Evolutionary conservation across 92 coral and sea anemone species (phyloP).

Genomic region (Epizoanthus scotinus): DNA sequence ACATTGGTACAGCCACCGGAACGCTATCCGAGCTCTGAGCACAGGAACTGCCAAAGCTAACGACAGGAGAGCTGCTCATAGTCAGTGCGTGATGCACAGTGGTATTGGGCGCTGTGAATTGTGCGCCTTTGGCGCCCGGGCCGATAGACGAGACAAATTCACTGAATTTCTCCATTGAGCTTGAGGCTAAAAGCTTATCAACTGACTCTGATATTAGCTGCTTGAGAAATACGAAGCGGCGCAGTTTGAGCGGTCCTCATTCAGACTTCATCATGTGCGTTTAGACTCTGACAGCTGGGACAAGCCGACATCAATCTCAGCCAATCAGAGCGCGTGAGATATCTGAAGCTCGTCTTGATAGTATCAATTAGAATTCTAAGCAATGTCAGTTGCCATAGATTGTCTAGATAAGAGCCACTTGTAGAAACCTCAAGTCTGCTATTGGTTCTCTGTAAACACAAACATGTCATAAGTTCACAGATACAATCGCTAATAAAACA

Average conservation of each 20-base stretch:
- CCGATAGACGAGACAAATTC: slow-evolving; percentile 86
- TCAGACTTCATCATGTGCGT: slow-evolving; percentile 56
- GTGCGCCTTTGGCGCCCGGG: slow-evolving; percentile 55
- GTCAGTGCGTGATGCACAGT: slow-evolving; percentile 55
- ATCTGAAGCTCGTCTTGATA: slow-evolving; percentile 42
- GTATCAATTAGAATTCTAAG: slow-evolving; percentile 32
- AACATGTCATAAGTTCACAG: slow-evolving; percentile 28
- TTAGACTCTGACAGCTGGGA: slow-evolving; percentile 45
- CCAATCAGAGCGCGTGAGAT: slow-evolving; percentile 48
- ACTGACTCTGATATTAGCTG: slow-evolving; percentile 36
- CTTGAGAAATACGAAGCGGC: slow-evolving; percentile 36
- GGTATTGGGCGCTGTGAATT: slow-evolving; percentile 52
- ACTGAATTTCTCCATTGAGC: slow-evolving; percentile 87
- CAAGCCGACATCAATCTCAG: slow-evolving; percentile 38
- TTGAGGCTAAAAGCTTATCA: slow-evolving; percentile 44
- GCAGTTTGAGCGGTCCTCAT: slow-evolving; percentile 20
- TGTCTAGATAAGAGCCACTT: slow-evolving; percentile 46
- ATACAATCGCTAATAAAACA: slow-evolving; percentile 23
- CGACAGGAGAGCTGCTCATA: slow-evolving; percentile 46
- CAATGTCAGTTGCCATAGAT: slow-evolving; percentile 54
- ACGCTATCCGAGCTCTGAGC: slow-evolving; percentile 54
- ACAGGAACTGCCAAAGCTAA: slow-evolving; percentile 22
- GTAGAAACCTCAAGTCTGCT: slow-evolving; percentile 29
- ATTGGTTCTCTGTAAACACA: slow-evolving; percentile 40
- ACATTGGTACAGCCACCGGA: slow-evolving; percentile 25